These are phyloP conservation scores for Ochotona princeps DNA, from an alignment of 2,113 vertebrate genomes.

Conservation along the genomic window DNA sequence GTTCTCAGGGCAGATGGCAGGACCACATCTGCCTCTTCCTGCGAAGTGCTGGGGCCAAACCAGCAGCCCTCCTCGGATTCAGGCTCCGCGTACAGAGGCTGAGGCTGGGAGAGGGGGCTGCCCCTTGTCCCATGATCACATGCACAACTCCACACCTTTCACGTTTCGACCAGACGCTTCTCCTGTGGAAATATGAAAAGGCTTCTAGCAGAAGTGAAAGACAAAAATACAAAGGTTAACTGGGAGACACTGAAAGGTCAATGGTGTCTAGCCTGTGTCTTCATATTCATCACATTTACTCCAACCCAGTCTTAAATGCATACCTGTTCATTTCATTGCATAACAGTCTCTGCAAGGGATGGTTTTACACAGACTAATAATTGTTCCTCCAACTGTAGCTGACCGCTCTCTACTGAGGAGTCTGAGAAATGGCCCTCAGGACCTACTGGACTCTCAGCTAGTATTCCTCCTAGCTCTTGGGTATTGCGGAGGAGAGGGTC, in stretches of 20 bases:
- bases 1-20: conserved; percentile 58
- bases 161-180: too few relatives aligned
- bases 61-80: neutral
- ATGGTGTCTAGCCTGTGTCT: neutral
- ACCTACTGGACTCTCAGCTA: neutral
- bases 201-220: conserved; percentile 57
- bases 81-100: conserved; percentile 66
- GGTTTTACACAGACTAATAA: neutral
- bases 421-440: neutral
- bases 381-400: neutral
- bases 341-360: neutral
- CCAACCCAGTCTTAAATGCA: neutral
- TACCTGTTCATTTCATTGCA: neutral
- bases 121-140: conserved; percentile 69
- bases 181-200: neutral
- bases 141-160: conserved; percentile 31
- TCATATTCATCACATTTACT: neutral
- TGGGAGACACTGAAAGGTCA: neutral
- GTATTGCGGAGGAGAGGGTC: neutral
- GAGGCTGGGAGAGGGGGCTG: neutral
- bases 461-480: neutral
- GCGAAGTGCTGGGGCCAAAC: neutral
- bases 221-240: conserved; percentile 58
- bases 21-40: conserved; percentile 66
- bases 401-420: neutral